These are phyloP conservation scores for Chiloscyllium plagiosum DNA, from an alignment of 2,113 vertebrate species.

Conservation along the genomic window DNA sequence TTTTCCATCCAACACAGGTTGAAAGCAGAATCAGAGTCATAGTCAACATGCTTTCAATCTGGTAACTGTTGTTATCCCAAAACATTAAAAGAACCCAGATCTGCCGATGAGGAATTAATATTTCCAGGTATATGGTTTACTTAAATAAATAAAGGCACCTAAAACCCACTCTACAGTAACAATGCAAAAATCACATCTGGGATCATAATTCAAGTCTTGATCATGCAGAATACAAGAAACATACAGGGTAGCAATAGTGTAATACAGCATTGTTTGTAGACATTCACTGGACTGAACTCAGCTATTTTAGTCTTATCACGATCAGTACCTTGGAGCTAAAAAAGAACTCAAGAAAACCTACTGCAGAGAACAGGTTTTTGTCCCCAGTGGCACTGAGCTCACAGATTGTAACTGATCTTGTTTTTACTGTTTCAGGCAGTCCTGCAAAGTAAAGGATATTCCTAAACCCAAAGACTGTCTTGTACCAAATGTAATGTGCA, in stretches of 20 bases:
- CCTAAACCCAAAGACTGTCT: background rate
- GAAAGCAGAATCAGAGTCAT: background rate
- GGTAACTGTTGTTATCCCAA: too few species aligned
- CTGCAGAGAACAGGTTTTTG: background rate
- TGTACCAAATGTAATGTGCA: background rate
- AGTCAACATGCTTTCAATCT: background rate
- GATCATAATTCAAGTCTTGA: background rate
- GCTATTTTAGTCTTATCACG: background rate
- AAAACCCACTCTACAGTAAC: background rate
- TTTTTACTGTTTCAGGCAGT: background rate
- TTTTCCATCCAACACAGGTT: background rate
- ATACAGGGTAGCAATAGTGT: background rate
- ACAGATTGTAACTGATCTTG: background rate
- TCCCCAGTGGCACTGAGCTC: background rate
- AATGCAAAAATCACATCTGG: background rate
- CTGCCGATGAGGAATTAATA: background rate
- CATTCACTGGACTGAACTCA: background rate
- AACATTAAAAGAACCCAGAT: background rate
- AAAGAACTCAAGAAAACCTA: background rate
- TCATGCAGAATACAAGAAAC: background rate
- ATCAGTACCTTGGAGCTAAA: background rate
- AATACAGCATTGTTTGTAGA: background rate
- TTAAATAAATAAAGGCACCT: background rate
- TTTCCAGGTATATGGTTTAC: background rate
- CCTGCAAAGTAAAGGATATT: background rate